These are phyloP conservation scores for Drosophila willistoni DNA, from an alignment of 1,140 invertebrate genomes.

Conservation along the genomic window DNA sequence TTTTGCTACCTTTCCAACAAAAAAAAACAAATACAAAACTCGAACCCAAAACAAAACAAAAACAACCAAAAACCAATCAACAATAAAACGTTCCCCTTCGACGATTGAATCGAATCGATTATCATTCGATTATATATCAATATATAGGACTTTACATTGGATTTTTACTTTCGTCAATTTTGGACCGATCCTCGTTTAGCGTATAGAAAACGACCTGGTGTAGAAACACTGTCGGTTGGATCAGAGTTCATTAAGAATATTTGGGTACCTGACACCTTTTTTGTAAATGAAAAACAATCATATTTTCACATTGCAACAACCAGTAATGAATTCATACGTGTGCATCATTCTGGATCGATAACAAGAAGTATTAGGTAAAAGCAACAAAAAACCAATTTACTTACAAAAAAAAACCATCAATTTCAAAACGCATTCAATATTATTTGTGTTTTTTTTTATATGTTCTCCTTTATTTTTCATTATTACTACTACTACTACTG, in stretches of 20 bases:
- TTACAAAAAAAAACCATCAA: constrained; percentile 19
- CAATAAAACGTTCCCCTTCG: constrained; percentile 5
- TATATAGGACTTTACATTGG: constrained; percentile 96
- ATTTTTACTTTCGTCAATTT: constrained; percentile 99
- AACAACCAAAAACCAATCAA: not conserved
- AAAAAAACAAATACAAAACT: constrained; percentile 3
- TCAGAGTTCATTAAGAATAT: constrained; percentile 98
- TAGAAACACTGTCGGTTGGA: constrained; percentile 94
- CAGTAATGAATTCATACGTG: constrained; percentile 98
- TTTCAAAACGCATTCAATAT: constrained; percentile 47
- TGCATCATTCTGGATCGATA: constrained; percentile 96
- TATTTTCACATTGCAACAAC: constrained; percentile 99
- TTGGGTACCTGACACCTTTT: constrained; percentile 99
- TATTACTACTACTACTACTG: constrained; percentile 29
- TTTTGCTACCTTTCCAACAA: constrained; percentile 50
- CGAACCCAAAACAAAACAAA: not conserved
- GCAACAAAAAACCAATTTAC: constrained; percentile 52
- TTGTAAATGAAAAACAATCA: constrained; percentile 99
- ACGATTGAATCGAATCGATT: constrained; percentile 23
- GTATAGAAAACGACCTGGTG: constrained; percentile 93
- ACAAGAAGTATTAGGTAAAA: constrained; percentile 97
- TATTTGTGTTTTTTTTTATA: constrained; percentile 31
- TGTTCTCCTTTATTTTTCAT: constrained; percentile 33
- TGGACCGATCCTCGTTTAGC: constrained; percentile 97
- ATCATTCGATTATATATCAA: constrained; percentile 25